Evolutionary conservation across 2,888 invertebrate species (phyloP).

Genomic region (Tenthredo amoena): DNA sequence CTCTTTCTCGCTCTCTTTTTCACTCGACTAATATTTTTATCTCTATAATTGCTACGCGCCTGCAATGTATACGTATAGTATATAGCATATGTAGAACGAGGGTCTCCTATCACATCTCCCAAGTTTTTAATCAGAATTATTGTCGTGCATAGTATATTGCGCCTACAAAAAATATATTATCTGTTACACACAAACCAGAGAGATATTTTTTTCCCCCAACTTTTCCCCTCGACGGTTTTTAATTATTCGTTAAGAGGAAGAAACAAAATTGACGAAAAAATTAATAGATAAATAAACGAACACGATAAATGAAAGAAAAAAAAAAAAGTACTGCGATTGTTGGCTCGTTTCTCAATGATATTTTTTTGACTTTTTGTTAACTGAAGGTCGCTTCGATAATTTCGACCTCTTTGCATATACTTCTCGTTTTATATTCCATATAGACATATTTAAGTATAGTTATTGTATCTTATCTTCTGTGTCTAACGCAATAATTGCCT

Average conservation of each 20-base stretch:
- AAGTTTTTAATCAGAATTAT: neutral
- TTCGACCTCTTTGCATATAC: neutral
- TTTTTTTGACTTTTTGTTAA: neutral
- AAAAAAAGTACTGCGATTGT: neutral
- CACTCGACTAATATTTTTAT: neutral
- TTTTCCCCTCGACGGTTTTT: neutral
- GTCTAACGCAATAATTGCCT: conserved; percentile 2
- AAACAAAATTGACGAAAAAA: too few species aligned
- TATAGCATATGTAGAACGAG: neutral
- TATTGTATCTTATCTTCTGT: neutral
- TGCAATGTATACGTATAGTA: neutral
- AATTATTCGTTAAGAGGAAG: neutral
- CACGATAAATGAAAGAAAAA: neutral
- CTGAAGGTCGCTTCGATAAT: neutral
- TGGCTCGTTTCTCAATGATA: neutral
- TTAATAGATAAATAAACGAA: too few species aligned
- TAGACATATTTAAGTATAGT: neutral
- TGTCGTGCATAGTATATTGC: neutral
- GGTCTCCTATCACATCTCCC: neutral
- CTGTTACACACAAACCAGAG: neutral
- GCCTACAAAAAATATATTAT: too few species aligned
- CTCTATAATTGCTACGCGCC: neutral
- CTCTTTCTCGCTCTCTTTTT: neutral
- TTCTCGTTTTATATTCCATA: neutral
- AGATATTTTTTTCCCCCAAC: neutral